These are phyloP conservation scores for Caranx ignobilis DNA, from an alignment of 2,113 vertebrate genomes.

Conservation along the genomic window DNA sequence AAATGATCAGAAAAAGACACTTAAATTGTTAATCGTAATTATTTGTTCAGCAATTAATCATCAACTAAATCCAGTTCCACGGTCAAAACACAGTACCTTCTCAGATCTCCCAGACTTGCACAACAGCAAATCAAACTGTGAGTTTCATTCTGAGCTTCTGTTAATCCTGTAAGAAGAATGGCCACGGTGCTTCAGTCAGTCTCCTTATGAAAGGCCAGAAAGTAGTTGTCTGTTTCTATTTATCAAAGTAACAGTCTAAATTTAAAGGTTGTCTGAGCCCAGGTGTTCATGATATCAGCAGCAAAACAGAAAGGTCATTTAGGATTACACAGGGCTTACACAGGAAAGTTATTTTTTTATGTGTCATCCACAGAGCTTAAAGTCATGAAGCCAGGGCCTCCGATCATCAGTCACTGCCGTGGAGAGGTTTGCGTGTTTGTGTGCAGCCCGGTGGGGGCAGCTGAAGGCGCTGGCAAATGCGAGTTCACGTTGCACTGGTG, in stretches of 20 bases:
- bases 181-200: not conserved
- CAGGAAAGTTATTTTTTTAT: constrained; percentile 28
- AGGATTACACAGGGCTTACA: not conserved
- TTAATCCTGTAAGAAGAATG: not conserved
- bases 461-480: constrained; percentile 19
- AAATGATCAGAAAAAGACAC: no score
- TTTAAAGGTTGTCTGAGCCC: constrained; percentile 30
- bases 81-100: not conserved
- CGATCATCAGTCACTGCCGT: constrained; percentile 19
- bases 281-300: constrained; percentile 12
- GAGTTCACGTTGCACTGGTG: constrained; percentile 29
- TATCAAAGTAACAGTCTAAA: not conserved
- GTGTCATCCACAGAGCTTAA: constrained; percentile 27
- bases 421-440: not conserved
- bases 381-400: constrained; percentile 20
- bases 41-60: no score
- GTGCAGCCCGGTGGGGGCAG: constrained; percentile 14
- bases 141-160: not conserved
- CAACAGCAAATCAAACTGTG: not conserved
- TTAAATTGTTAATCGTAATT: no score
- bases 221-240: not conserved
- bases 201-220: not conserved
- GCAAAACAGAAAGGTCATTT: constrained; percentile 22
- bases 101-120: not conserved
- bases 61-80: not conserved